A percentile compares a stretch with the other conserved stretches of the same genome.
Evolutionary conservation across 2,113 vertebrate species (phyloP).

Genomic region (Plestiodon gilberti): DNA sequence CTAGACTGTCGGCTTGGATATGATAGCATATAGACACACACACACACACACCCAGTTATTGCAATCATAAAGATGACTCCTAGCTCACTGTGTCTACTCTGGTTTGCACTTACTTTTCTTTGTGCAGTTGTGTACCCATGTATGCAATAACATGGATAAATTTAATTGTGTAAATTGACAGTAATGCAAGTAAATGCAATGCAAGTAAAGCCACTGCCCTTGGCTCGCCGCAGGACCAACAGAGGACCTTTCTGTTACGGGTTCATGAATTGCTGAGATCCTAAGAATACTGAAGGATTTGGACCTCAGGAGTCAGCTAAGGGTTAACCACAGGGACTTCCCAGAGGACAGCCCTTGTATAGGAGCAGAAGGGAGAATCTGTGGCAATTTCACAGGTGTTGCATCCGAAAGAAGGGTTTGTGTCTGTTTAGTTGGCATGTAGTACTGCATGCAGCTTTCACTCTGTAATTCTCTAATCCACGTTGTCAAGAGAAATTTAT

Average conservation of each 20-base stretch:
- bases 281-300: not conserved
- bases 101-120: too few species aligned
- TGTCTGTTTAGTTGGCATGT: not conserved
- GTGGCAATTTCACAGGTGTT: not conserved
- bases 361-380: not conserved
- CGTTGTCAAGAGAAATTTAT: slow-evolving; percentile 10
- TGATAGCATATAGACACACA: too few species aligned
- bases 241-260: not conserved
- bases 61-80: not conserved
- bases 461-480: slow-evolving; percentile 28
- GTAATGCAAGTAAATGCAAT: not conserved
- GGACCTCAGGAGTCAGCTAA: not conserved
- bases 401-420: not conserved
- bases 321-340: not conserved
- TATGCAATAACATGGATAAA: not conserved
- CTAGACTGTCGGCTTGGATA: too few species aligned
- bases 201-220: not conserved
- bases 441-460: not conserved
- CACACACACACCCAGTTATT: not conserved
- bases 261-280: not conserved
- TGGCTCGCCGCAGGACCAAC: not conserved
- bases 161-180: not conserved
- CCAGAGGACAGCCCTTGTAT: not conserved
- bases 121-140: not conserved
- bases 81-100: not conserved